Evolutionary conservation across 2,888 invertebrate genomes (phyloP).

Genomic region (Drosophila formosana): DNA sequence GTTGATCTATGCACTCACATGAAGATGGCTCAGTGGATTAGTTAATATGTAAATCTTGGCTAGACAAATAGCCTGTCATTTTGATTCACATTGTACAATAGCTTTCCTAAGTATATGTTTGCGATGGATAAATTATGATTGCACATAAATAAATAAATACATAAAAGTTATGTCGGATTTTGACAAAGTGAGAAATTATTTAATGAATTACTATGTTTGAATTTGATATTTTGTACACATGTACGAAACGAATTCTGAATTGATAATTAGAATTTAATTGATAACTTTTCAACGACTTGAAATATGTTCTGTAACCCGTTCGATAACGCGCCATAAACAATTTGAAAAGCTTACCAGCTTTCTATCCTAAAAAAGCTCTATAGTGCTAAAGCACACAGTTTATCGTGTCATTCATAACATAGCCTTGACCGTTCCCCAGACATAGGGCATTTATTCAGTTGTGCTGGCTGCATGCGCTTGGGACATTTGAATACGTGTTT

Average conservation of each 20-base stretch:
- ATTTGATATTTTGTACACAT: not conserved
- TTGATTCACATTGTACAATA: not conserved
- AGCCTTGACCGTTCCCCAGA: slow-evolving; percentile 44
- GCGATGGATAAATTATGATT: not conserved
- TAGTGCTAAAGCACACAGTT: slow-evolving; percentile 29
- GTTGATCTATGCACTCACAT: slow-evolving; percentile 50
- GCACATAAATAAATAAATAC: not conserved
- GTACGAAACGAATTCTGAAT: not conserved
- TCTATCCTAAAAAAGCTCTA: slow-evolving; percentile 8
- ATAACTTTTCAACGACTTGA: not conserved
- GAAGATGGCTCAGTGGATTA: not conserved
- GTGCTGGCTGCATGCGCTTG: slow-evolving; percentile 43
- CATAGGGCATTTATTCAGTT: slow-evolving; percentile 54
- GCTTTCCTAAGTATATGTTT: not conserved
- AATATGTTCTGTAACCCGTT: not conserved
- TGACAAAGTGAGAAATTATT: too few species aligned
- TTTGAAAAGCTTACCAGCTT: slow-evolving; percentile 17
- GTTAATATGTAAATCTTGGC: slow-evolving; percentile 17
- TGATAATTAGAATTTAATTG: not conserved
- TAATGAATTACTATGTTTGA: not conserved
- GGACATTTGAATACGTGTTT: slow-evolving; percentile 25
- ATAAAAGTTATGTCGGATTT: too few species aligned
- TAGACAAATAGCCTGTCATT: not conserved
- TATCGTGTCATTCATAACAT: slow-evolving; percentile 35
- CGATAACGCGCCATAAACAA: not conserved